Evolutionary conservation across 2,797 vertebrate genomes (phyloP).

Genomic region (Cirrhinus mrigala): DNA sequence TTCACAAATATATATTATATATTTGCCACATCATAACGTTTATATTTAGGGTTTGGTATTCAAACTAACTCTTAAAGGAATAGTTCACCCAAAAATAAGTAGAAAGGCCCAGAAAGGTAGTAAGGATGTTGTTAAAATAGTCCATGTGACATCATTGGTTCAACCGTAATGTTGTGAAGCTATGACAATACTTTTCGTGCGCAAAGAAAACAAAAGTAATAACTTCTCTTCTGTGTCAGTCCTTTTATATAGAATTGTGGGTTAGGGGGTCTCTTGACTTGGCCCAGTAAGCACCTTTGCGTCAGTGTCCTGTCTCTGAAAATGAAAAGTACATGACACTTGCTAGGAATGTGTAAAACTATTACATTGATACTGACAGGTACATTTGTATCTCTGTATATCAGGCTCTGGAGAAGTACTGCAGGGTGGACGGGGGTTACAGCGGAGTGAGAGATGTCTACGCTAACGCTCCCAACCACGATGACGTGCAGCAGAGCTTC

Average conservation of each 20-base stretch:
- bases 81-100: too few species aligned
- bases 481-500: slow-evolving; percentile 98
- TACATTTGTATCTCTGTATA: slow-evolving; percentile 36
- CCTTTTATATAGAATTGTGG: background rate
- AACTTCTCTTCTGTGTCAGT: too few species aligned
- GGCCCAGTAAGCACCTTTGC: background rate
- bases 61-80: too few species aligned
- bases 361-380: slow-evolving; percentile 18
- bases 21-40: too few species aligned
- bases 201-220: too few species aligned
- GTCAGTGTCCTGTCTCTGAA: background rate
- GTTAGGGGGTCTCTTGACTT: background rate
- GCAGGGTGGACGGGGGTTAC: slow-evolving; percentile 92
- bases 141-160: too few species aligned
- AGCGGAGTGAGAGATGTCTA: slow-evolving; percentile 95
- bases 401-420: slow-evolving; percentile 94
- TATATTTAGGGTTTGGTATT: too few species aligned
- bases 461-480: slow-evolving; percentile 81
- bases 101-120: too few species aligned
- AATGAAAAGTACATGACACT: background rate
- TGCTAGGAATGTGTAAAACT: background rate
- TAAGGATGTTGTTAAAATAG: too few species aligned
- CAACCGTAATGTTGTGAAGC: too few species aligned
- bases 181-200: too few species aligned
- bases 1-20: background rate